Conservation (phyloP, 2,888 invertebrate genomes). For the Drosophila sordidula region DNA sequence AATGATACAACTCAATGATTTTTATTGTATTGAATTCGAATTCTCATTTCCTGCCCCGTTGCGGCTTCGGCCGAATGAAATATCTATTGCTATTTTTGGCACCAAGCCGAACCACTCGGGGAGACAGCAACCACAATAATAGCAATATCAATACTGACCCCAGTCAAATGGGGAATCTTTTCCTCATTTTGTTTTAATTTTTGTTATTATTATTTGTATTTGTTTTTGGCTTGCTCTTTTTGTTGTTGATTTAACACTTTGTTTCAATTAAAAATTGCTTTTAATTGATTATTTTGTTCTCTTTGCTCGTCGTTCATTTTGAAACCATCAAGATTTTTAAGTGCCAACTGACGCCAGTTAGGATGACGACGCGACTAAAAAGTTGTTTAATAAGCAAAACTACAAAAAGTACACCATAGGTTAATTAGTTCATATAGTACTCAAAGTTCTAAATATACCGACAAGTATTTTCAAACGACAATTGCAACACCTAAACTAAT, state of each 20-base stretch:
- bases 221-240: slow-evolving; percentile 23
- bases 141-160: slow-evolving; percentile 36
- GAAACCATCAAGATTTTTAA: slow-evolving; percentile 3
- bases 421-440: not conserved
- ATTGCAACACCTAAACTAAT: slow-evolving; percentile 17
- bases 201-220: slow-evolving; percentile 10
- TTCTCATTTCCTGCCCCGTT: slow-evolving; percentile 61
- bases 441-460: not conserved
- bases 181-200: slow-evolving; percentile 1
- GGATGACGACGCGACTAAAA: slow-evolving; percentile 3
- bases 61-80: slow-evolving; percentile 46
- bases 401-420: not conserved
- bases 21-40: slow-evolving; percentile 73
- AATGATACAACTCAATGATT: slow-evolving; percentile 61
- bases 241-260: slow-evolving; percentile 53
- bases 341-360: slow-evolving; percentile 13
- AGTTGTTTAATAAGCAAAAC: too few species aligned
- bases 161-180: slow-evolving; percentile 22
- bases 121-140: slow-evolving; percentile 24
- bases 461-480: not conserved
- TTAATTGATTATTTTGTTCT: slow-evolving; percentile 48
- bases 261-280: slow-evolving; percentile 36
- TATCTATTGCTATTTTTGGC: slow-evolving; percentile 70
- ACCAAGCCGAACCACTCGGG: slow-evolving; percentile 33
- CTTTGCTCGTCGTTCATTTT: slow-evolving; percentile 1